phyloP scores from a whole-genome alignment of 2,113 vertebrate species.

The Triplophysa tibetana region DNA sequence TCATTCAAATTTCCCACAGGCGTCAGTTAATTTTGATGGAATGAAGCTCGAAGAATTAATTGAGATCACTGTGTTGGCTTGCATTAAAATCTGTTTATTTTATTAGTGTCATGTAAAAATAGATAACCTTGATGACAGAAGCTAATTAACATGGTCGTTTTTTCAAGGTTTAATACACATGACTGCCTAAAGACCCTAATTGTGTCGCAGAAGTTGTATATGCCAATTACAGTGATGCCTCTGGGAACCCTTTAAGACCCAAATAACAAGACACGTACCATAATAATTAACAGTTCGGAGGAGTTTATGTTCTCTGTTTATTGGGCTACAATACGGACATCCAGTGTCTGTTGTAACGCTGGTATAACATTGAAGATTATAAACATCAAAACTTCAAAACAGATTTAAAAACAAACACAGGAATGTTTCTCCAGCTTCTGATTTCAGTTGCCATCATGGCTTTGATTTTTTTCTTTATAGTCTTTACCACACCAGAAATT shows the following conservation, averaged over 20 bases:
- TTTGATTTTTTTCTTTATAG: too few relatives aligned
- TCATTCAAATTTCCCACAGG: conserved; percentile 4
- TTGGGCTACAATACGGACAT: conserved; percentile 18
- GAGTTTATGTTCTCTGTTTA: conserved; percentile 40
- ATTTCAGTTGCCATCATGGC: too few relatives aligned
- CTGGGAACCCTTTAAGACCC: conserved; percentile 36
- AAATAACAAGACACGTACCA: conserved; percentile 33
- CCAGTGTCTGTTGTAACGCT: neutral
- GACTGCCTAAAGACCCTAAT: conserved; percentile 15
- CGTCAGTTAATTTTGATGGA: conserved; percentile 9
- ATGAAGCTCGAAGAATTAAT: conserved; percentile 7
- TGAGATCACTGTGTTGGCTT: conserved; percentile 13
- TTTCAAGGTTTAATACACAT: conserved; percentile 49
- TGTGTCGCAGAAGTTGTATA: conserved; percentile 55
- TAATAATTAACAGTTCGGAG: conserved; percentile 43
- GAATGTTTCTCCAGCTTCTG: neutral
- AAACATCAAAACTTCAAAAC: neutral
- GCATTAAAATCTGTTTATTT: conserved; percentile 45
- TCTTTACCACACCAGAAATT: too few relatives aligned
- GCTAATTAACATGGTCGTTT: conserved; percentile 45
- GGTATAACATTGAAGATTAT: neutral
- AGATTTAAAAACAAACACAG: neutral
- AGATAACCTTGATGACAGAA: conserved; percentile 39
- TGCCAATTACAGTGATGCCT: conserved; percentile 56
- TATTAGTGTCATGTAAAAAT: conserved; percentile 48